phyloP scores from a whole-genome alignment of 1,140 invertebrate genomes.

The Orussus abietinus region DNA sequence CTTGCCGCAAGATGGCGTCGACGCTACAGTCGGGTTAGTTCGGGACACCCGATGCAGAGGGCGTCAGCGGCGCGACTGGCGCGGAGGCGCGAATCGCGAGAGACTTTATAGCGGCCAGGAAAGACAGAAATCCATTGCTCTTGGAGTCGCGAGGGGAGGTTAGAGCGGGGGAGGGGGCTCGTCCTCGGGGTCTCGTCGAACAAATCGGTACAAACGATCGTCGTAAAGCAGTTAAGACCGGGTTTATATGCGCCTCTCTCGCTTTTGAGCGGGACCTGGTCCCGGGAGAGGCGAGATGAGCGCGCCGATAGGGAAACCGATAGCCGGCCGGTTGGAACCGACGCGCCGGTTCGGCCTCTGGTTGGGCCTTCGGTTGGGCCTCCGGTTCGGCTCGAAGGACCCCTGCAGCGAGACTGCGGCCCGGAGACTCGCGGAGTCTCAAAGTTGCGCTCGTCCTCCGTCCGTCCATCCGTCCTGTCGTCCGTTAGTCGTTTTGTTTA shows the following conservation, averaged over 20 bases:
- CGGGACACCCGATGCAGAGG: too few species aligned
- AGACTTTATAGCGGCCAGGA: not conserved
- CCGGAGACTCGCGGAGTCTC: constrained; percentile 35
- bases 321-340: constrained; percentile 28
- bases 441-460: constrained; percentile 25
- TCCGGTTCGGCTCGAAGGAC: constrained; percentile 19
- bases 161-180: not conserved
- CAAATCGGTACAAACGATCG: constrained; percentile 57
- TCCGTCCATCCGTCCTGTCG: too few species aligned
- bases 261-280: constrained; percentile 24
- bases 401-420: constrained; percentile 41
- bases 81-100: not conserved
- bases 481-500: too few species aligned
- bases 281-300: constrained; percentile 44
- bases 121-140: not conserved
- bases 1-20: too few species aligned
- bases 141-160: not conserved
- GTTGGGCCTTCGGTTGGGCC: constrained; percentile 1
- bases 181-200: constrained; percentile 44
- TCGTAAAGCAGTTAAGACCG: constrained; percentile 53
- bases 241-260: constrained; percentile 46
- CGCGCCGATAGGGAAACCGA: constrained; percentile 48
- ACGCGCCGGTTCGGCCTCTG: constrained; percentile 1
- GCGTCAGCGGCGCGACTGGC: not conserved
- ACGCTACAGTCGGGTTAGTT: too few species aligned